phyloP scores from a whole-genome alignment of 2,797 vertebrate species.

The Vipera ursinii region DNA sequence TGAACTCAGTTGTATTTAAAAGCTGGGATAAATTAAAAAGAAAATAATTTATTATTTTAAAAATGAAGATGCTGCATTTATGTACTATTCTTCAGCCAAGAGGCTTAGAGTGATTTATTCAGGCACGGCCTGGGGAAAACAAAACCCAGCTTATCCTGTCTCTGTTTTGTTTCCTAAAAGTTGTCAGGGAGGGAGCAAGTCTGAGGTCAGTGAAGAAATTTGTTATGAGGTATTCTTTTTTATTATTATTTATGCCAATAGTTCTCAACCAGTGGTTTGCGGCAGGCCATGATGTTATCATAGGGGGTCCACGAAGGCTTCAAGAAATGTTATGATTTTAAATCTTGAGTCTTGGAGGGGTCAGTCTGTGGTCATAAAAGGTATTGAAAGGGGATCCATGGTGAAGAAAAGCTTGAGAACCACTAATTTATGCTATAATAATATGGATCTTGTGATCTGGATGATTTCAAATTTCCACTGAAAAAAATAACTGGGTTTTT shows the following conservation, averaged over 20 bases:
- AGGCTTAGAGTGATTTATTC: not conserved
- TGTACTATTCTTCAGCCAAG: not conserved
- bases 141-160: not conserved
- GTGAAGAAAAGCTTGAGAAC: not conserved
- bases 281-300: too few species aligned
- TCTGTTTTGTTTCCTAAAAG: not conserved
- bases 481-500: not conserved
- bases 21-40: not conserved
- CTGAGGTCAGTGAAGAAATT: not conserved
- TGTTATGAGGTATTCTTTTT: not conserved
- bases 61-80: not conserved
- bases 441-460: not conserved
- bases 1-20: not conserved
- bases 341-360: not conserved
- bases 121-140: not conserved
- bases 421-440: not conserved
- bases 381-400: not conserved
- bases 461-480: not conserved
- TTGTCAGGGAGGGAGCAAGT: not conserved
- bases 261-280: not conserved
- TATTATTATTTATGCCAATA: not conserved
- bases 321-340: not conserved
- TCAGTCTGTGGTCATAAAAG: not conserved
- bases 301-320: not conserved
- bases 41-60: not conserved